phyloP scores from a whole-genome alignment of 2,113 vertebrate genomes.

The Ciconia maguari region DNA sequence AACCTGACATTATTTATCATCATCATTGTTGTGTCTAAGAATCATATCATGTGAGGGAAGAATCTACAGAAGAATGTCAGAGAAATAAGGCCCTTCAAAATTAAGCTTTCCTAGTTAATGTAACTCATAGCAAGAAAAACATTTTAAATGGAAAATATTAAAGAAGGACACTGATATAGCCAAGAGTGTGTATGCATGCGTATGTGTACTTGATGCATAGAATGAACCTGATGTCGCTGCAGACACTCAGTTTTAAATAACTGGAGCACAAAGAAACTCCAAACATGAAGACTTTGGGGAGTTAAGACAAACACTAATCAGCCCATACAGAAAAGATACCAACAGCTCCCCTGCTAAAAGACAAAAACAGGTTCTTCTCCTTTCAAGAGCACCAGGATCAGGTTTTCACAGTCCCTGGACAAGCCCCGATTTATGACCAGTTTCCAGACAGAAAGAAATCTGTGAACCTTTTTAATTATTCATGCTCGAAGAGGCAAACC shows the following conservation, averaged over 20 bases:
- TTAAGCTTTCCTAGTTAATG: neutral
- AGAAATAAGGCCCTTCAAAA: neutral
- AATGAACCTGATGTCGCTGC: neutral
- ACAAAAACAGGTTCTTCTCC: conserved; percentile 2
- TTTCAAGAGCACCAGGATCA: neutral
- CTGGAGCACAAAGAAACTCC: neutral
- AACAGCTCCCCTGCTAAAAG: neutral
- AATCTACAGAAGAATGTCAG: neutral
- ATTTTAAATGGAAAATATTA: neutral
- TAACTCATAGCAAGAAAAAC: neutral
- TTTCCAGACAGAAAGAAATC: conserved; percentile 52
- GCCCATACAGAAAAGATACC: neutral
- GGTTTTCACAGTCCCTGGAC: conserved; percentile 29
- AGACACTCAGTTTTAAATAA: neutral
- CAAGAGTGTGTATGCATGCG: neutral
- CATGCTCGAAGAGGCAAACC: conserved; percentile 35
- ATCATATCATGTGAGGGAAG: neutral
- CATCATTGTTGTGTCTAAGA: neutral
- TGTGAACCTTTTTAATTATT: conserved; percentile 40
- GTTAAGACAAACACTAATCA: neutral
- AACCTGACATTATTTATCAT: neutral
- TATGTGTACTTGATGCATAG: neutral
- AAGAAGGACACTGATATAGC: neutral
- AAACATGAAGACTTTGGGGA: accelerated
- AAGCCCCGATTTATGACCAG: neutral